phyloP scores from a whole-genome alignment of 2,888 invertebrate genomes.

The Heliconius aoede region DNA sequence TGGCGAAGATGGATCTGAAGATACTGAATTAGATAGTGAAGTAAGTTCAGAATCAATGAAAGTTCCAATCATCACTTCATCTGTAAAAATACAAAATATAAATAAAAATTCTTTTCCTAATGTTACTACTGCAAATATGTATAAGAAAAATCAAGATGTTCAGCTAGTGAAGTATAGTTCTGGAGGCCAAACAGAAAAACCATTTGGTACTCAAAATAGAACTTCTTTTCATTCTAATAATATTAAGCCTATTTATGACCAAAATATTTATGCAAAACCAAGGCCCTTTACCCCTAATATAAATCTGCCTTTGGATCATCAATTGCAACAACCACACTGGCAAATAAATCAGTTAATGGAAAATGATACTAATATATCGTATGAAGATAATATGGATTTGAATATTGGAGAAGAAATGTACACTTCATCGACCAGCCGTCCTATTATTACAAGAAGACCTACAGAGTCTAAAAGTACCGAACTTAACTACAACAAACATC shows the following conservation, averaged over 20 bases:
- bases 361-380: slow-evolving; percentile 70
- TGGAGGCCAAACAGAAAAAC: slow-evolving; percentile 80
- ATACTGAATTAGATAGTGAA: slow-evolving; percentile 70
- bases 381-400: slow-evolving; percentile 73
- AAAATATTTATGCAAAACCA: slow-evolving; percentile 65
- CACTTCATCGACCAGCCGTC: slow-evolving; percentile 54
- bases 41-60: slow-evolving; percentile 78
- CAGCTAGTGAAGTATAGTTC: slow-evolving; percentile 58
- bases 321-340: slow-evolving; percentile 79
- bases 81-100: slow-evolving; percentile 59
- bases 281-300: slow-evolving; percentile 73
- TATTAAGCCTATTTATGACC: slow-evolving; percentile 68
- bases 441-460: slow-evolving; percentile 55
- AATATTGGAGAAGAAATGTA: slow-evolving; percentile 78
- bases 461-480: slow-evolving; percentile 50
- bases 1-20: slow-evolving; percentile 68
- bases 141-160: slow-evolving; percentile 52
- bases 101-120: slow-evolving; percentile 12
- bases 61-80: slow-evolving; percentile 72
- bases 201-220: slow-evolving; percentile 68
- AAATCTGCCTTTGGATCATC: slow-evolving; percentile 69
- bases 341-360: slow-evolving; percentile 77
- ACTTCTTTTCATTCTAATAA: slow-evolving; percentile 68
- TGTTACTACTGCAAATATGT: slow-evolving; percentile 26
- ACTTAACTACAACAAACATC: slow-evolving; percentile 47